Evolutionary conservation across 2,888 invertebrate species (phyloP).

Genomic region (Andrena fulva): DNA sequence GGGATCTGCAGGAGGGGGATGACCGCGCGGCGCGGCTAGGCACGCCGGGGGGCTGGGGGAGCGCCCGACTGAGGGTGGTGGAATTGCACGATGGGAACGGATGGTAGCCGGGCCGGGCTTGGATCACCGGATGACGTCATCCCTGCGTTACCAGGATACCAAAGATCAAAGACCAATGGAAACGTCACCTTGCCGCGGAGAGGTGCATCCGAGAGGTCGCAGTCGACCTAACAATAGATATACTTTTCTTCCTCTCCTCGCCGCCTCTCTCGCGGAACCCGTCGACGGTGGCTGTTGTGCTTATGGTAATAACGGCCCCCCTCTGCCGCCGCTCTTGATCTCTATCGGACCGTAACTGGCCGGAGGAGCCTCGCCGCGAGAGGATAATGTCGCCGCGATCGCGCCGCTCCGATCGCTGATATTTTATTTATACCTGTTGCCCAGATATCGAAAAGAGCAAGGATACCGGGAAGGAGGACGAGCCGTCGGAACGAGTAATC

Average conservation of each 20-base stretch:
- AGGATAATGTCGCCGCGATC: constrained; percentile 34
- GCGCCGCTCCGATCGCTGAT: constrained; percentile 34
- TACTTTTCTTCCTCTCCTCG: background rate
- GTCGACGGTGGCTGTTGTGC: constrained; percentile 28
- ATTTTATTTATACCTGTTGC: constrained; percentile 55
- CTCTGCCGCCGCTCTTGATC: constrained; percentile 37
- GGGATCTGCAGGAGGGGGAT: constrained; percentile 72
- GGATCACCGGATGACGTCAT: constrained; percentile 72
- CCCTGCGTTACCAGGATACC: constrained; percentile 71
- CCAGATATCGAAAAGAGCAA: constrained; percentile 15
- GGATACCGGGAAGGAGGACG: constrained; percentile 24
- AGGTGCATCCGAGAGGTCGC: constrained; percentile 33
- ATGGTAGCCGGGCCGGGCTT: constrained; percentile 68
- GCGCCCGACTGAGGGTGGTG: constrained; percentile 63
- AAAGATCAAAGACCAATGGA: constrained; percentile 68
- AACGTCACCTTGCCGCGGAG: constrained; percentile 55
- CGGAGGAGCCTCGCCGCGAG: constrained; percentile 9
- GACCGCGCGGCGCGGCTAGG: constrained; percentile 35
- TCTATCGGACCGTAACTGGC: constrained; percentile 28
- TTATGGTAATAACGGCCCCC: constrained; percentile 46
- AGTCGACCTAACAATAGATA: constrained; percentile 48
- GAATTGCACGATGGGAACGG: constrained; percentile 65
- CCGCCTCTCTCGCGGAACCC: background rate
- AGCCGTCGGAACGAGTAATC: constrained; percentile 13
- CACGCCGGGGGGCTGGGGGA: constrained; percentile 43